Evolutionary conservation across 2,113 vertebrate species (phyloP).

Genomic region (Coregonus clupeaformis): DNA sequence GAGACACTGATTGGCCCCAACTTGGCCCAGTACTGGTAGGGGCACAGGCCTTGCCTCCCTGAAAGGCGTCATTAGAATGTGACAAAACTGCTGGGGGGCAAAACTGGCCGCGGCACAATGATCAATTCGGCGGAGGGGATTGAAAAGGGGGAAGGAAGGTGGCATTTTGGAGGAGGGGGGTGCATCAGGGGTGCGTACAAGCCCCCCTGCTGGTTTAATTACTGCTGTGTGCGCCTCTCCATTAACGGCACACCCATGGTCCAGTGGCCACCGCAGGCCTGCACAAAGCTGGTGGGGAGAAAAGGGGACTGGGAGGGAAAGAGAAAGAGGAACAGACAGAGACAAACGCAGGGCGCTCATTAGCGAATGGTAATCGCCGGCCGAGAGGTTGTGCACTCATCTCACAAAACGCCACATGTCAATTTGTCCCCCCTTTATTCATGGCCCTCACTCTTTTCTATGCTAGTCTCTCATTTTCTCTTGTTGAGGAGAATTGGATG

Average conservation of each 20-base stretch:
- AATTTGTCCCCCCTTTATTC: conserved; percentile 71
- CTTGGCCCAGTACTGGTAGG: conserved; percentile 48
- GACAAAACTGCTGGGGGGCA: conserved; percentile 80
- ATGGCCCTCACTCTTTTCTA: conserved; percentile 38
- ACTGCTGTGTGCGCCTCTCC: conserved; percentile 75
- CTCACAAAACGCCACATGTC: conserved; percentile 78
- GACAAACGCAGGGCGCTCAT: conserved; percentile 69
- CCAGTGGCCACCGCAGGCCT: conserved; percentile 56
- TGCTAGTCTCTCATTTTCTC: conserved; percentile 47
- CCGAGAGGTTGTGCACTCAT: conserved; percentile 69
- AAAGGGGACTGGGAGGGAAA: conserved; percentile 23
- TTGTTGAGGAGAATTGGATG: conserved; percentile 65
- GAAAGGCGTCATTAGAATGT: conserved; percentile 76
- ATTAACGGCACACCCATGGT: conserved; percentile 73
- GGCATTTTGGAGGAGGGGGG: conserved; percentile 34
- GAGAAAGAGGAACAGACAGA: conserved; percentile 19
- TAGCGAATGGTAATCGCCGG: conserved; percentile 79
- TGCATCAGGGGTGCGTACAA: conserved; percentile 47
- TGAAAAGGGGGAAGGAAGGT: conserved; percentile 47
- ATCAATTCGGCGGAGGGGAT: conserved; percentile 68
- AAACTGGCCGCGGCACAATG: conserved; percentile 73
- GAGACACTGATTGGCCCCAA: conserved; percentile 66
- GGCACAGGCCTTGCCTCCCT: conserved; percentile 57
- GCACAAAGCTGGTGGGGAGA: conserved; percentile 71
- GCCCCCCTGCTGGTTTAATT: conserved; percentile 80